These are phyloP conservation scores for Rhynchopsitta pachyrhyncha DNA, from an alignment of 2,113 vertebrate genomes.

Conservation along the genomic window DNA sequence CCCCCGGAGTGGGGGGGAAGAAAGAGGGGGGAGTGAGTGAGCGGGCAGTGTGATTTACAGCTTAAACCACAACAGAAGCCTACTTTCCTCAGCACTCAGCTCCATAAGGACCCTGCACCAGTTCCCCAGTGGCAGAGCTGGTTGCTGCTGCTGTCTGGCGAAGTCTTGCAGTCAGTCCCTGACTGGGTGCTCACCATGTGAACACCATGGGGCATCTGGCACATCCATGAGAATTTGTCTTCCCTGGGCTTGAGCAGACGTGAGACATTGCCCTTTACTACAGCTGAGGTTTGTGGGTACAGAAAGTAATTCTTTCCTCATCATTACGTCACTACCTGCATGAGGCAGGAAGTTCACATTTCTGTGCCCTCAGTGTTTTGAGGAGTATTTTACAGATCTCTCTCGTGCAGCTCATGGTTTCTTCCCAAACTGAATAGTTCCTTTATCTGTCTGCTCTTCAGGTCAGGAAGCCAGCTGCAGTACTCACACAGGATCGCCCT, in stretches of 20 bases:
- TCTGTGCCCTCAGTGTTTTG: not conserved
- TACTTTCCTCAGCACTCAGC: accelerated
- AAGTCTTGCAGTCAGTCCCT: not conserved
- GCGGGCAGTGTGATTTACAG: too few relatives aligned
- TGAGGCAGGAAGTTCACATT: not conserved
- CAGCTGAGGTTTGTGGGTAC: not conserved
- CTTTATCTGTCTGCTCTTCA: not conserved
- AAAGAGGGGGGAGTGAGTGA: too few relatives aligned
- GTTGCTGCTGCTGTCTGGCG: not conserved
- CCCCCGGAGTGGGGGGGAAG: too few relatives aligned
- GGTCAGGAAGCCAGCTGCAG: not conserved
- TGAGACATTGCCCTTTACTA: not conserved
- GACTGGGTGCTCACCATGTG: not conserved
- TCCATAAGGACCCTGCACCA: not conserved
- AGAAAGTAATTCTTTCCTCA: accelerated
- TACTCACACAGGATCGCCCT: not conserved
- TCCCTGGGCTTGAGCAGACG: not conserved
- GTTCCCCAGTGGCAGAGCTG: not conserved
- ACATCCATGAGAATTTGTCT: not conserved
- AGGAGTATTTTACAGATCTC: not conserved
- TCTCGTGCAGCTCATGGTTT: not conserved
- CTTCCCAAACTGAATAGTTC: not conserved
- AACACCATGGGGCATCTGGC: accelerated
- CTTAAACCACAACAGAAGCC: not conserved
- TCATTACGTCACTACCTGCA: not conserved